A percentile compares a stretch with the other conserved stretches of the same genome.
These are phyloP conservation scores for Lophura nycthemera DNA, from an alignment of 2,113 vertebrate genomes.

Conservation along the genomic window DNA sequence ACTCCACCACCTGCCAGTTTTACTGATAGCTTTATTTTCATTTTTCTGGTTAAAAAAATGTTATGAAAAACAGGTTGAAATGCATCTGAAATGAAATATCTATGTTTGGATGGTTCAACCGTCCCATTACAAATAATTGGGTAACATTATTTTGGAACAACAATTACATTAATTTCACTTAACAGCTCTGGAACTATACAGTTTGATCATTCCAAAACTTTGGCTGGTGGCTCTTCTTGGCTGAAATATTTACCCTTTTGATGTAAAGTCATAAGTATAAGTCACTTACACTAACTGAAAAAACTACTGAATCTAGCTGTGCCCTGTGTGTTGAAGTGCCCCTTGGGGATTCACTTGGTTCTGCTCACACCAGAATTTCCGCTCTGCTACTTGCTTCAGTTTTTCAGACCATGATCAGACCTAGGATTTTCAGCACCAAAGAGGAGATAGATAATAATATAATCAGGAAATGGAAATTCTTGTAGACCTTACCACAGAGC, in stretches of 20 bases:
- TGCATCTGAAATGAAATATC: neutral
- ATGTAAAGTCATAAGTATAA: neutral
- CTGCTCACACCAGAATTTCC: neutral
- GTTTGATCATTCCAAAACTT: neutral
- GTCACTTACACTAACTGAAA: neutral
- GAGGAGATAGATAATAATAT: neutral
- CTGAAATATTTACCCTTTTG: neutral
- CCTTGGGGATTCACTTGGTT: neutral
- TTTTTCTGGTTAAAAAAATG: neutral
- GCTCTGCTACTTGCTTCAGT: neutral
- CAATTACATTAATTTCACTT: neutral
- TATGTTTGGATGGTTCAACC: neutral
- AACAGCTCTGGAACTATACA: neutral
- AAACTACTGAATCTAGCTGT: neutral
- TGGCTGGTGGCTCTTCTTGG: neutral
- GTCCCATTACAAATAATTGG: neutral
- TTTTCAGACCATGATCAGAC: neutral
- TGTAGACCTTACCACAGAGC: neutral
- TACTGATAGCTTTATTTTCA: neutral
- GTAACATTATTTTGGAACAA: neutral
- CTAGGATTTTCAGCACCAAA: neutral
- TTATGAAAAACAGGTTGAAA: neutral
- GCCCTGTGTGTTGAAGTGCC: neutral
- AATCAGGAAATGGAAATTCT: neutral
- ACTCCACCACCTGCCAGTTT: neutral